These are phyloP conservation scores for Plebejus anna DNA, from an alignment of 2,888 invertebrate genomes.

Conservation along the genomic window DNA sequence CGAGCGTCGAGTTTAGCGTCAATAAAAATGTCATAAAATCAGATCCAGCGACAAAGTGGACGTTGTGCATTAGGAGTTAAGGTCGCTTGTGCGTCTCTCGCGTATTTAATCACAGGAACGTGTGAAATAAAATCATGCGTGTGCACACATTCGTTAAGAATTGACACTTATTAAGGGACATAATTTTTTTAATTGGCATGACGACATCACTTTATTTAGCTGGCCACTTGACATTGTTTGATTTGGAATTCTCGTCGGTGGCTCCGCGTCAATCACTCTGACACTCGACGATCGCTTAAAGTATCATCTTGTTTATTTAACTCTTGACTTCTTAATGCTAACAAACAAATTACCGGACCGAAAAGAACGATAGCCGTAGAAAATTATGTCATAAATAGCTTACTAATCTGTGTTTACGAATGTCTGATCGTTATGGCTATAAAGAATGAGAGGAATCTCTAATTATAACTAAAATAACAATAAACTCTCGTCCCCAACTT, in stretches of 20 bases:
- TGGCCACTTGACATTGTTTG: conserved; percentile 64
- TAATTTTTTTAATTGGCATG: conserved; percentile 79
- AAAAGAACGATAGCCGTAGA: not conserved
- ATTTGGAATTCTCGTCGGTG: conserved; percentile 65
- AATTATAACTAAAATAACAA: not conserved
- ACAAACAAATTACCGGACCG: conserved; percentile 12
- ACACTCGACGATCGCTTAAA: conserved; percentile 37
- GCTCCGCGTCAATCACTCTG: conserved; percentile 47
- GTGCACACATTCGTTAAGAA: conserved; percentile 79
- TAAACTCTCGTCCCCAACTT: not conserved
- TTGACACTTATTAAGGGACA: conserved; percentile 79
- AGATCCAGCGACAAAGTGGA: conserved; percentile 43
- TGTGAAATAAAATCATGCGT: conserved; percentile 78
- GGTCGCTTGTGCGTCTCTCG: conserved; percentile 43
- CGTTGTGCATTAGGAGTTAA: conserved; percentile 46
- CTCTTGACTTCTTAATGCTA: conserved; percentile 31
- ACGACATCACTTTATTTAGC: conserved; percentile 74
- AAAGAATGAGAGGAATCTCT: conserved; percentile 27
- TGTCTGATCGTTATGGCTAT: conserved; percentile 13
- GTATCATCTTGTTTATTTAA: conserved; percentile 36
- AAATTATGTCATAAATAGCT: conserved; percentile 10
- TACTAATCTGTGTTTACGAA: conserved; percentile 8
- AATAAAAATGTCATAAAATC: conserved; percentile 76
- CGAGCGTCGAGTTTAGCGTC: conserved; percentile 76
- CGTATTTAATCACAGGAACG: conserved; percentile 59